phyloP scores from a whole-genome alignment of 2,113 vertebrate species.

The Vulpes lagopus region DNA sequence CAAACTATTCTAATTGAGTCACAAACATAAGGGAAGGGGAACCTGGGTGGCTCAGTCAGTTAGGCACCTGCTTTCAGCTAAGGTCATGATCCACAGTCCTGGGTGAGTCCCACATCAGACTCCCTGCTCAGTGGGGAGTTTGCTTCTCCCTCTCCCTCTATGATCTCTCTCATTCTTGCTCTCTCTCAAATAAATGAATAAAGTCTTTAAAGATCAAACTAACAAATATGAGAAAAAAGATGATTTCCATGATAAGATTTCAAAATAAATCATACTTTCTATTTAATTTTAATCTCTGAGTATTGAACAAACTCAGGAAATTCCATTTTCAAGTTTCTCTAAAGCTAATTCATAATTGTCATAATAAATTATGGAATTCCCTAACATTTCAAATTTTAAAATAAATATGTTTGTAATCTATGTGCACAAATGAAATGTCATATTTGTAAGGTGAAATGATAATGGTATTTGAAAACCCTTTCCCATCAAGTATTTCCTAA shows the following conservation, averaged over 20 bases:
- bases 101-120: not conserved
- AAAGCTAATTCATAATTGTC: constrained; percentile 67
- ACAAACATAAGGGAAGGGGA: not conserved
- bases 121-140: not conserved
- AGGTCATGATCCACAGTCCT: not conserved
- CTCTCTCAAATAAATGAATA: not conserved
- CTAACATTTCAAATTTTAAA: constrained; percentile 64
- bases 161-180: not conserved
- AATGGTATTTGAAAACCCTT: not conserved
- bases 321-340: constrained; percentile 58
- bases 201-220: not conserved
- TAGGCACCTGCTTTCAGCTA: not conserved
- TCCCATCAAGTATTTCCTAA: not conserved
- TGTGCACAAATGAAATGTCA: constrained; percentile 38
- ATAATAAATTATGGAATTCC: constrained; percentile 61
- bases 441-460: constrained; percentile 35
- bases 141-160: not conserved
- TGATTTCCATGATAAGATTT: not conserved
- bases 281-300: constrained; percentile 67
- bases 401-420: constrained; percentile 54
- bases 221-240: not conserved
- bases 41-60: not conserved
- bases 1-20: constrained; percentile 7
- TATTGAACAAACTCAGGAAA: constrained; percentile 41
- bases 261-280: constrained; percentile 42